Evolutionary conservation across 1,140 invertebrate genomes (phyloP), one percentile per base, ranked within the genome.

Genomic region (Bicyclus anynana): DNA sequence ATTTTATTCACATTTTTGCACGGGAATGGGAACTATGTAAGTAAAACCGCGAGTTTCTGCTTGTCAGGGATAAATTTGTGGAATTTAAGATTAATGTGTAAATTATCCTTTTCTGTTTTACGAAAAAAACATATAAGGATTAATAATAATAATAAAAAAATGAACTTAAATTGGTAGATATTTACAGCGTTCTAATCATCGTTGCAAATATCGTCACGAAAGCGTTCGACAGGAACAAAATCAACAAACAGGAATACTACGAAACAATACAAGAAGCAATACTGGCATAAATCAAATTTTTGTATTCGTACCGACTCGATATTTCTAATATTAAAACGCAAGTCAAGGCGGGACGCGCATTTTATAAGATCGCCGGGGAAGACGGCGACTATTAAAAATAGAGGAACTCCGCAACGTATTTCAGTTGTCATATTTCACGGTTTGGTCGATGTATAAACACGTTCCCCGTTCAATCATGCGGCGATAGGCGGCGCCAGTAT

Each of bases 371-470:
- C 62, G 69, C 74, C 70, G 59, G 62, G 20, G 21, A 7, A 49
- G 54, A 58, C 55, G 50, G 52, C 57, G 53, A 65, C 67, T 71
- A 47, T 50, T 59, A 72, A 78, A 80, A 77, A 73, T 69, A 63
- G 58, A 72, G 60, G 61, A 71, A 69, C 49, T 67, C 65, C 21
- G 49, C 23, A 72, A 54, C 69, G 70, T 72, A 77, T 79, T 77
- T 66, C 73, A 77, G 68, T 70, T 79, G 81, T 84, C 79, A 84
- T 83, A 84, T 84, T 84, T 81, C 75, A 84, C 67, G 70, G 67
- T 72, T 76, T 76, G 72, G 71, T 76, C 70, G 71, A 81, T 80
- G 77, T 84, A 84, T 84, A 86, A 83, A 87, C 78, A 86, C 81
- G 81, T 83, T 74, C 69, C 63, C 53, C 76, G 79, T 84, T 87